Conservation (phyloP, 2,113 vertebrate genomes). For the Etheostoma cragini region DNA sequence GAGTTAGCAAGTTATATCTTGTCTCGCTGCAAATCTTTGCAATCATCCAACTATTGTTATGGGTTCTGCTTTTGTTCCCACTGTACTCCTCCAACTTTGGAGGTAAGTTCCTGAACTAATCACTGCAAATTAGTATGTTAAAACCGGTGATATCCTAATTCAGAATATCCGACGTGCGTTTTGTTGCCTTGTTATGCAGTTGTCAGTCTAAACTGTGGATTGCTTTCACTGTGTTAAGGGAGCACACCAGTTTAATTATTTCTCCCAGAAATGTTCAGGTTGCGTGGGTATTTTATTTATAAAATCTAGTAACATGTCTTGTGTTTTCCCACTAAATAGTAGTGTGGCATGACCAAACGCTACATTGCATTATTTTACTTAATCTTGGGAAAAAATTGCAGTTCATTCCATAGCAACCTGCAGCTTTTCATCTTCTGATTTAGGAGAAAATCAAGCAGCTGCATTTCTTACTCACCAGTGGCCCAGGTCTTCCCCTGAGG, state of each 20-base stretch:
- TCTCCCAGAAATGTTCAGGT: not conserved
- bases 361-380: not conserved
- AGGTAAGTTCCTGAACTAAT: not conserved
- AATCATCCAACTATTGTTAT: not conserved
- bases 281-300: not conserved
- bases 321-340: not conserved
- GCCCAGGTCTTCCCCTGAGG: conserved; percentile 92
- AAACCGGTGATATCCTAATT: not conserved
- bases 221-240: not conserved
- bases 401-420: not conserved
- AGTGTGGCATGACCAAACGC: not conserved
- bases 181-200: not conserved
- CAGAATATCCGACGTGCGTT: not conserved
- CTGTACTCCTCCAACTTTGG: not conserved
- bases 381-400: not conserved
- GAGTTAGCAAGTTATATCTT: no score
- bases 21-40: no score
- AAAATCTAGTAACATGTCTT: not conserved
- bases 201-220: not conserved
- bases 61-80: not conserved
- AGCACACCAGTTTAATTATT: not conserved
- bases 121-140: not conserved
- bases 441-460: not conserved
- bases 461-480: conserved; percentile 86
- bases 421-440: not conserved